A percentile compares a stretch with the other conserved stretches of the same genome.
phyloP scores from a whole-genome alignment of 35 echinoderm and acorn worm genomes.

The Amphiura filiformis region DNA sequence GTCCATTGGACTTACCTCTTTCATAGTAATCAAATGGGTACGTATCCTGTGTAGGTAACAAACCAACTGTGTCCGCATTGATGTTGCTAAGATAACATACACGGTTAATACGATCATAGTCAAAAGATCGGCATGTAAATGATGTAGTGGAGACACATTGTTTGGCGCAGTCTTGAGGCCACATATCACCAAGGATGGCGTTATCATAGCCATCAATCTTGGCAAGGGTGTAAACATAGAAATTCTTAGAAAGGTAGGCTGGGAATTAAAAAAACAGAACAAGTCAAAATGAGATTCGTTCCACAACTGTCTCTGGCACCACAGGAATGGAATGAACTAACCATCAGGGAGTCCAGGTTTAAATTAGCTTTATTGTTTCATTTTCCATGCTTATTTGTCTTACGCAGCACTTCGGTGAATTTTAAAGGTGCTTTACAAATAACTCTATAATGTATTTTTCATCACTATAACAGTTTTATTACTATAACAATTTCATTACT shows the following conservation, averaged over 20 bases:
- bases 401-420: no score
- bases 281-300: no score
- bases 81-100: conserved; percentile 58
- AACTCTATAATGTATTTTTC: no score
- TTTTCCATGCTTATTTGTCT: no score
- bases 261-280: not conserved
- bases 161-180: conserved; percentile 75
- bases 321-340: no score
- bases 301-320: no score
- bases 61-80: conserved; percentile 3
- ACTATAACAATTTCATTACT: no score
- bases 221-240: conserved; percentile 49
- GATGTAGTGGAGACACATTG: conserved; percentile 46
- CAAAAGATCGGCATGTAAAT: conserved; percentile 76
- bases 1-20: conserved; percentile 45
- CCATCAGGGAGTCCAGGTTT: no score
- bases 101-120: conserved; percentile 54
- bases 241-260: conserved; percentile 29
- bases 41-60: conserved; percentile 31
- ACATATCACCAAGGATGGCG: conserved; percentile 21
- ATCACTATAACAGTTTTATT: no score
- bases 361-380: no score
- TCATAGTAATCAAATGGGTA: conserved; percentile 71
- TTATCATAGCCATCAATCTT: conserved; percentile 61
- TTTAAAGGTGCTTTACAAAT: no score